A percentile compares a stretch with the other conserved stretches of the same genome.
Conservation (phyloP, 2,888 invertebrate genomes). For the Lepidonotus clava region DNA sequence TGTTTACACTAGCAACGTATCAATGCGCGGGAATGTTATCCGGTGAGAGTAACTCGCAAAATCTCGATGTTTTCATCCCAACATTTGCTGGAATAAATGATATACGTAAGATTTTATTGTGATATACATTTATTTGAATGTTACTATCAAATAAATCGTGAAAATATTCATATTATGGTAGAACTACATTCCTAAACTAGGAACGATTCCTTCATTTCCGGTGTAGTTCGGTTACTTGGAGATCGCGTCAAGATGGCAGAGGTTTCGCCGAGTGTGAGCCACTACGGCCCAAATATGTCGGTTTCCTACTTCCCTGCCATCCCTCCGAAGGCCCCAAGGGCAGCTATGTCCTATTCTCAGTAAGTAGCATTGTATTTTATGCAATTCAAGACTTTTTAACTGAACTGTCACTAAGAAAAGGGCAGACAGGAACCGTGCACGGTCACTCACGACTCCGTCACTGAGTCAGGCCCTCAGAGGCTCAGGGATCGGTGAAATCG, state of each 20-base stretch:
- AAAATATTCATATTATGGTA: neutral
- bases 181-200: neutral
- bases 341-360: slow-evolving; percentile 71
- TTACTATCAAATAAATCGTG: neutral
- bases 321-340: slow-evolving; percentile 69
- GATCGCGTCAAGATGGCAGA: slow-evolving; percentile 38
- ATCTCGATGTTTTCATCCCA: too few relatives aligned
- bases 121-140: too few relatives aligned
- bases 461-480: too few relatives aligned
- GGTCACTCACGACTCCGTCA: too few relatives aligned
- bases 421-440: too few relatives aligned
- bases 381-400: too few relatives aligned
- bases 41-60: neutral
- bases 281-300: slow-evolving; percentile 16
- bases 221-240: slow-evolving; percentile 35
- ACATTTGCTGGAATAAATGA: too few relatives aligned
- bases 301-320: slow-evolving; percentile 71
- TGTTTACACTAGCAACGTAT: slow-evolving; percentile 44
- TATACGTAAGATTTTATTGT: too few relatives aligned
- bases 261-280: neutral
- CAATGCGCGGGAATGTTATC: neutral
- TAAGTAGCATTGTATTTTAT: slow-evolving; percentile 62
- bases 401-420: too few relatives aligned
- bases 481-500: too few relatives aligned
- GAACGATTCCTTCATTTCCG: neutral